Conservation (phyloP, 2,113 vertebrate genomes). For the Salvelinus alpinus region DNA sequence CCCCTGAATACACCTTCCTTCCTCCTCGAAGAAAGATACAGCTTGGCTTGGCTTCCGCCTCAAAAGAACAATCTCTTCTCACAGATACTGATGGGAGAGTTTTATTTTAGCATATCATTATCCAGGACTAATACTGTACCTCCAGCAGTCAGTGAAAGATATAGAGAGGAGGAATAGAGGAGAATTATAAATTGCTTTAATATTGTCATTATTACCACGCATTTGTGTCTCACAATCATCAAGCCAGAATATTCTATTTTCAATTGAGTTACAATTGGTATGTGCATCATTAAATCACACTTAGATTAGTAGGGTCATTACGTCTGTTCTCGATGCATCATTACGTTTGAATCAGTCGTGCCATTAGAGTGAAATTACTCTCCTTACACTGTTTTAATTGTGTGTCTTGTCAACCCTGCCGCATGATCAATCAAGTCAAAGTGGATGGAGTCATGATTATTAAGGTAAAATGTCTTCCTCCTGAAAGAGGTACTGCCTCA, state of each 20-base stretch:
- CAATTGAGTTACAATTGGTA: background rate
- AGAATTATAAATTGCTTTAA: background rate
- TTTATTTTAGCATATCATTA: background rate
- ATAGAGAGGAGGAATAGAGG: background rate
- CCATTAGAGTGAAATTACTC: background rate
- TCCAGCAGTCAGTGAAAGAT: background rate
- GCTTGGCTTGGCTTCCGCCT: background rate
- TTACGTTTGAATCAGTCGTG: background rate
- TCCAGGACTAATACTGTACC: background rate
- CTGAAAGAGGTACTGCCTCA: background rate
- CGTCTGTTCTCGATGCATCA: background rate
- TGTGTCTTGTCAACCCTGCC: background rate
- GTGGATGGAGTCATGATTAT: background rate
- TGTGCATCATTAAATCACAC: conserved; percentile 10
- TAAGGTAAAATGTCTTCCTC: background rate
- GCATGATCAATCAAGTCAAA: conserved; percentile 4
- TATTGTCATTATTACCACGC: background rate
- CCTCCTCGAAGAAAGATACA: conserved; percentile 3
- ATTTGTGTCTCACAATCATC: background rate
- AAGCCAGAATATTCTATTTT: background rate
- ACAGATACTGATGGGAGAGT: background rate
- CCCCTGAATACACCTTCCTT: background rate
- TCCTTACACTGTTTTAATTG: background rate
- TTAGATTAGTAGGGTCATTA: conserved; percentile 6
- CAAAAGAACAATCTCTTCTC: conserved; percentile 5